phyloP scores from a whole-genome alignment of 2,113 vertebrate genomes.

The Zeus faber region DNA sequence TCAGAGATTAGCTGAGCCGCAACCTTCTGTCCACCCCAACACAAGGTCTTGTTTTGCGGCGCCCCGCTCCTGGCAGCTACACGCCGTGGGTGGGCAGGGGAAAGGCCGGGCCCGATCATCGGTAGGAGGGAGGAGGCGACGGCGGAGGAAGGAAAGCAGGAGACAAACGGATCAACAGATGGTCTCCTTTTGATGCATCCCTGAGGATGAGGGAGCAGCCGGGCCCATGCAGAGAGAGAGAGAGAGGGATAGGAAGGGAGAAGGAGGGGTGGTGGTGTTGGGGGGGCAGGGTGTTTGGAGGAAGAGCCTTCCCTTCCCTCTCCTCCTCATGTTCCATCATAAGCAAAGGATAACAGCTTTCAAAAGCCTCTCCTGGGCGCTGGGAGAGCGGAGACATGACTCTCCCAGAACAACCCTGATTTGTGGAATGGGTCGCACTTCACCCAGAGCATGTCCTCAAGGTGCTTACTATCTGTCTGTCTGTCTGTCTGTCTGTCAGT shows the following conservation, averaged over 20 bases:
- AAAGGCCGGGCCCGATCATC: constrained; percentile 52
- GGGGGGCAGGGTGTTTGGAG: no score
- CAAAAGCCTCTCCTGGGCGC: constrained; percentile 40
- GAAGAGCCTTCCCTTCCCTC: constrained; percentile 26
- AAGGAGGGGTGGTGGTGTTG: constrained; percentile 8
- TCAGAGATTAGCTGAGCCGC: constrained; percentile 19
- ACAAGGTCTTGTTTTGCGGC: neutral
- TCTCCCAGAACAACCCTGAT: constrained; percentile 58
- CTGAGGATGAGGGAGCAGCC: constrained; percentile 68
- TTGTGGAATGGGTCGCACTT: constrained; percentile 52
- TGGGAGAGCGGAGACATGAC: constrained; percentile 32
- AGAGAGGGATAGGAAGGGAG: constrained; percentile 35
- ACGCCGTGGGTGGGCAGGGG: constrained; percentile 42
- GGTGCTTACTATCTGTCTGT: no score
- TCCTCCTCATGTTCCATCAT: constrained; percentile 32
- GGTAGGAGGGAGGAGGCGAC: constrained; percentile 48
- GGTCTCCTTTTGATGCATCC: constrained; percentile 73
- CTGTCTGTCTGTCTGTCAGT: no score
- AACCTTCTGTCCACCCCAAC: constrained; percentile 21
- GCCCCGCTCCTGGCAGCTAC: constrained; percentile 38
- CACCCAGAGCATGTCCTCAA: constrained; percentile 41
- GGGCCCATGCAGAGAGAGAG: constrained; percentile 49
- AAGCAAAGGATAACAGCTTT: constrained; percentile 64
- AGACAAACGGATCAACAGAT: constrained; percentile 78
- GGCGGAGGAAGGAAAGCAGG: constrained; percentile 57